phyloP scores from a whole-genome alignment of 1,140 invertebrate species.

The Leptopilina clavipes region DNA sequence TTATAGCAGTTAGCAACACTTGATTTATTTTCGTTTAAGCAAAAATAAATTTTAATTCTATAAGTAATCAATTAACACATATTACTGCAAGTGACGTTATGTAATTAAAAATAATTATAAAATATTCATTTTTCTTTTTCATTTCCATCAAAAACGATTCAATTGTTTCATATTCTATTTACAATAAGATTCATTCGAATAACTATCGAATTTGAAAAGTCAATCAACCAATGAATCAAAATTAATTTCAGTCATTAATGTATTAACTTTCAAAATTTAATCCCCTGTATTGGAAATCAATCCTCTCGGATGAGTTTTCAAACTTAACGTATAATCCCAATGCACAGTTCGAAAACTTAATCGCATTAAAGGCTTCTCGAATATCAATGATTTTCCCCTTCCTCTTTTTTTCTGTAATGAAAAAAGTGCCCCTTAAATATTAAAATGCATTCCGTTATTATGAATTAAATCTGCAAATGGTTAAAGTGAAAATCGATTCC shows the following conservation, averaged over 20 bases:
- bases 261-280: not conserved
- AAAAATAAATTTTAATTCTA: too few relatives aligned
- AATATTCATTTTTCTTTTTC: too few relatives aligned
- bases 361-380: slow-evolving; percentile 25
- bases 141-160: too few relatives aligned
- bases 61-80: too few relatives aligned
- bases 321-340: not conserved
- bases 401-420: not conserved
- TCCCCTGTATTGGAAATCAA: not conserved
- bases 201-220: not conserved
- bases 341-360: slow-evolving; percentile 6
- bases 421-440: slow-evolving; percentile 19
- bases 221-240: not conserved
- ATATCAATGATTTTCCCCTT: not conserved
- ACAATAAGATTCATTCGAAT: too few relatives aligned
- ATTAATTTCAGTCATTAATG: not conserved
- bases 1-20: too few relatives aligned
- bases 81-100: too few relatives aligned
- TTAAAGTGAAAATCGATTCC: not conserved
- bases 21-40: too few relatives aligned
- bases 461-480: not conserved
- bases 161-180: not conserved
- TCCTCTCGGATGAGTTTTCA: not conserved
- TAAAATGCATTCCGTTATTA: not conserved
- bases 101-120: too few relatives aligned